Evolutionary conservation across 2,797 vertebrate genomes (phyloP).

Genomic region (Schizopygopsis malacanthus): DNA sequence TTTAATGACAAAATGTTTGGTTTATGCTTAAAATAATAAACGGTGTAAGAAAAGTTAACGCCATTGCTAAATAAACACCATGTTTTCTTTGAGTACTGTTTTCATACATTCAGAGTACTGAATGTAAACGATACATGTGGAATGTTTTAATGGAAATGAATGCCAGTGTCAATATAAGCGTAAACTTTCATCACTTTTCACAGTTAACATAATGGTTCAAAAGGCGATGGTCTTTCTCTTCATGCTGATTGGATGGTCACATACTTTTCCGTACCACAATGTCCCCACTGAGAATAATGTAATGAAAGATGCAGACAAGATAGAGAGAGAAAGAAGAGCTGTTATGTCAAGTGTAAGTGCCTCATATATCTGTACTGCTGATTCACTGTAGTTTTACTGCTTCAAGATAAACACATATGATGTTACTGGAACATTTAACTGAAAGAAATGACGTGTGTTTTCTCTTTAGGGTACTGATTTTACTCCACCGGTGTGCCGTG

Average conservation of each 20-base stretch:
- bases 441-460: neutral
- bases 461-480: conserved; percentile 20
- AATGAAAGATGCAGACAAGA: neutral
- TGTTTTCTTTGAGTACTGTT: neutral
- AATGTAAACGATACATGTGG: neutral
- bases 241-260: conserved; percentile 30
- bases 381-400: neutral
- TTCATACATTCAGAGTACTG: neutral
- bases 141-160: neutral
- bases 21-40: neutral
- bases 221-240: conserved; percentile 9
- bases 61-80: too few relatives aligned
- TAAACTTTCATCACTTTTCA: neutral
- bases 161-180: too few relatives aligned
- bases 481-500: conserved; percentile 37
- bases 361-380: neutral
- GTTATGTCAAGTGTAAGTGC: neutral
- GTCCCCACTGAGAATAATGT: neutral
- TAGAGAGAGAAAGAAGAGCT: neutral
- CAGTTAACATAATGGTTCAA: conserved; percentile 8
- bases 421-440: neutral
- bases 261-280: conserved; percentile 17
- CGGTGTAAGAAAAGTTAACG: too few relatives aligned
- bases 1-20: neutral
- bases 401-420: neutral